These are phyloP conservation scores for Mustela nigripes DNA, from an alignment of 2,113 vertebrate species.

Conservation along the genomic window DNA sequence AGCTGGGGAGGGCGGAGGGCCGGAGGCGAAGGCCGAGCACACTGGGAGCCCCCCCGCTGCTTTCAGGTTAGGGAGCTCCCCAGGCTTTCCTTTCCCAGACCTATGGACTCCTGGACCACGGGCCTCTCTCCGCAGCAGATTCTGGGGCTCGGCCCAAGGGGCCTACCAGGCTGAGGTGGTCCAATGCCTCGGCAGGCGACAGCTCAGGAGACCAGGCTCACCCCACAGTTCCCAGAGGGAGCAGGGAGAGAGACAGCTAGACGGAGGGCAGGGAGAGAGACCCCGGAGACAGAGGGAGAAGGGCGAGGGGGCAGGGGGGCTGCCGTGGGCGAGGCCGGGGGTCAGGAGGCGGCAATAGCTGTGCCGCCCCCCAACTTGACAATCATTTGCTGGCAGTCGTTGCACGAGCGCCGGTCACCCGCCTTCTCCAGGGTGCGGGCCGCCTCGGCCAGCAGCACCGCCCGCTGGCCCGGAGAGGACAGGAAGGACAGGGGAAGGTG, in stretches of 20 bases:
- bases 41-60: neutral
- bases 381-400: constrained; percentile 97
- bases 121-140: neutral
- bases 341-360: constrained; percentile 94
- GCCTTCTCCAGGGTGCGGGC: constrained; percentile 97
- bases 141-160: neutral
- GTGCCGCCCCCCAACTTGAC: constrained; percentile 96
- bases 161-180: neutral
- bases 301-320: rapidly evolving
- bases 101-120: neutral
- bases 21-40: neutral
- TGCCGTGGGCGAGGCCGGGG: rapidly evolving
- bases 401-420: constrained; percentile 96
- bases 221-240: neutral
- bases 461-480: constrained; percentile 95
- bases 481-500: constrained; percentile 97
- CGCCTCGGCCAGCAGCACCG: constrained; percentile 95
- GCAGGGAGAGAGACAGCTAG: neutral
- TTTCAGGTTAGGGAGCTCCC: neutral
- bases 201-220: neutral
- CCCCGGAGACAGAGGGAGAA: neutral
- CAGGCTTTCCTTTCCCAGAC: neutral
- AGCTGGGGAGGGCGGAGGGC: neutral
- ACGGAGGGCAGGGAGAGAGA: neutral
- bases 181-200: neutral